Percentiles rank a stretch among this genome's conserved stretches.
Evolutionary conservation across 2,888 invertebrate genomes (phyloP).

Genomic region (Ectropis crepuscularia): DNA sequence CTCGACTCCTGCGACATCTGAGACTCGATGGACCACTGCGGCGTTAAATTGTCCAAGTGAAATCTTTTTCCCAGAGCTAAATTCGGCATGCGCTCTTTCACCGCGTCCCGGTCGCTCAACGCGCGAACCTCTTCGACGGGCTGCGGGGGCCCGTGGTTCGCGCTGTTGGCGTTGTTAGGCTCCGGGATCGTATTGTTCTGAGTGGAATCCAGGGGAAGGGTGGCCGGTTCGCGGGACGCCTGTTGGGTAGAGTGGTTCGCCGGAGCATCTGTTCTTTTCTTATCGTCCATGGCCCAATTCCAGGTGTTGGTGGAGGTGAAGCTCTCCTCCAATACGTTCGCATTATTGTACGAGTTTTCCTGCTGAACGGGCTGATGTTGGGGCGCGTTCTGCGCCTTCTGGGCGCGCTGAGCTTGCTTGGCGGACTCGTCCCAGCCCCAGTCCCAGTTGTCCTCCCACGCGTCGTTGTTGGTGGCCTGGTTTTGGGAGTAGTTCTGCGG

Average conservation of each 20-base stretch:
- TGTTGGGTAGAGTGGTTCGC: conserved; percentile 39
- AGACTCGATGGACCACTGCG: conserved; percentile 88
- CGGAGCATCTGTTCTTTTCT: conserved; percentile 55
- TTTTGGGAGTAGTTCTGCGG: conserved; percentile 64
- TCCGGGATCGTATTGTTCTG: conserved; percentile 52
- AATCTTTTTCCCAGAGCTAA: conserved; percentile 74
- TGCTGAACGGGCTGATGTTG: conserved; percentile 40
- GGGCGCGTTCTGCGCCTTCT: conserved; percentile 53
- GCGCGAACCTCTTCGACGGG: conserved; percentile 64
- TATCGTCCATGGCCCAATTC: conserved; percentile 86
- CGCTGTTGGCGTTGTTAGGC: conserved; percentile 41
- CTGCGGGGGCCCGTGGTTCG: conserved; percentile 48
- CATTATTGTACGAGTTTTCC: conserved; percentile 63
- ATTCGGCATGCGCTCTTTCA: conserved; percentile 74
- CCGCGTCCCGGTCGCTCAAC: conserved; percentile 70
- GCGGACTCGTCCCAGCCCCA: conserved; percentile 86
- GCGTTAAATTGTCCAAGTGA: conserved; percentile 77
- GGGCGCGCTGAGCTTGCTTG: conserved; percentile 58
- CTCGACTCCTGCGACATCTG: conserved; percentile 88
- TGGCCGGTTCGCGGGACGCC: conserved; percentile 45
- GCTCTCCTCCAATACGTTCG: conserved; percentile 84
- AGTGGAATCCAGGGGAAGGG: conserved; percentile 45
- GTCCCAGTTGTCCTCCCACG: conserved; percentile 82
- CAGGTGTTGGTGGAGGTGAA: conserved; percentile 84
- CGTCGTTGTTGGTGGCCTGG: conserved; percentile 57